phyloP scores from a whole-genome alignment of 1,140 invertebrate species.

The Mylabris phalerata region DNA sequence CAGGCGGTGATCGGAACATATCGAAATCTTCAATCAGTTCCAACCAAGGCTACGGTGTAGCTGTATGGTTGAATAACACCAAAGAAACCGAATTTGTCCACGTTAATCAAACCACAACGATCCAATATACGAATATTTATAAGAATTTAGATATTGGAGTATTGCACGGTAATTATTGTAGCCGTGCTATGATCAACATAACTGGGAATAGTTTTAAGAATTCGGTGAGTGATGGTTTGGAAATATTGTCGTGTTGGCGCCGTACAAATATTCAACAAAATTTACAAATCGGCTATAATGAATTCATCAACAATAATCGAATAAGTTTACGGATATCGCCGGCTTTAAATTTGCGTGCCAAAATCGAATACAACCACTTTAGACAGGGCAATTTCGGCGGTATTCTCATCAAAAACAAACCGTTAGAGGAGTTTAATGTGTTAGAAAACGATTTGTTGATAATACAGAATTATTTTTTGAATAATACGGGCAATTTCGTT shows the following conservation, averaged over 20 bases:
- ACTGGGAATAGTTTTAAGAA: conserved; percentile 79
- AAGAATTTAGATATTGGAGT: conserved; percentile 79
- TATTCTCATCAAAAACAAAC: conserved; percentile 78
- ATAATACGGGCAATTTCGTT: conserved; percentile 82
- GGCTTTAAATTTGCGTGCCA: conserved; percentile 71
- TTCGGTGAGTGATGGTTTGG: conserved; percentile 65
- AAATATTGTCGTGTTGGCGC: conserved; percentile 75
- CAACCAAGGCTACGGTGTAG: conserved; percentile 78
- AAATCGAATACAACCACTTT: conserved; percentile 86
- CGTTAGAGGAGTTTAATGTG: conserved; percentile 64
- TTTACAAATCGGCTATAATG: conserved; percentile 80
- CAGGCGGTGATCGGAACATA: conserved; percentile 83
- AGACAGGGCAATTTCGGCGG: conserved; percentile 72
- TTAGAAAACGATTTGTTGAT: conserved; percentile 64
- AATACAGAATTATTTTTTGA: conserved; percentile 81
- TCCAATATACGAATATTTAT: conserved; percentile 81
- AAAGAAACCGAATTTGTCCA: conserved; percentile 70
- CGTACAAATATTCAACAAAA: conserved; percentile 49
- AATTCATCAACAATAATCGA: conserved; percentile 68
- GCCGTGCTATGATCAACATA: conserved; percentile 71
- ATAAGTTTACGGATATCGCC: conserved; percentile 75
- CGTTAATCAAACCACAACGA: conserved; percentile 73
- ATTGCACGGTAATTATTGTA: conserved; percentile 72
- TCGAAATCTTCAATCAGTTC: conserved; percentile 71
- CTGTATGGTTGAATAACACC: conserved; percentile 84